Evolutionary conservation across 2,797 vertebrate species (phyloP).

Genomic region (Lacerta bilineata): DNA sequence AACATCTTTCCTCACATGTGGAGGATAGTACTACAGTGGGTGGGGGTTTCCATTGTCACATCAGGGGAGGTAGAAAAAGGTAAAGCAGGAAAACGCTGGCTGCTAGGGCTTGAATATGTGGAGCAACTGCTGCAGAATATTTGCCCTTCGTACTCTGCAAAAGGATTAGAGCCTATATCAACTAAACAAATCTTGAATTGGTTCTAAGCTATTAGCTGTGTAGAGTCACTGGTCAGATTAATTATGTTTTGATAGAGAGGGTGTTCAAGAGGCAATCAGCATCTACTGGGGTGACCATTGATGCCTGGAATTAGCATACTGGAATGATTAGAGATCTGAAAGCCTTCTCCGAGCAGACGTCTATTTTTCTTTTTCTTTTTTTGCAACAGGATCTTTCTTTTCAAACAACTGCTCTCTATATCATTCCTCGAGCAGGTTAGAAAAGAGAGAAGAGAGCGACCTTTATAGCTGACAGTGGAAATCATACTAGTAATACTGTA

Average conservation of each 20-base stretch:
- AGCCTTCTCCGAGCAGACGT: background rate
- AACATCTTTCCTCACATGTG: too few species aligned
- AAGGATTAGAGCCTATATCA: background rate
- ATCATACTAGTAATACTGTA: background rate
- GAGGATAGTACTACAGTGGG: too few species aligned
- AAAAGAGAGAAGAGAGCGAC: slow-evolving; percentile 20
- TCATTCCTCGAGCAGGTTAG: background rate
- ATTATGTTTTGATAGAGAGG: slow-evolving; percentile 28
- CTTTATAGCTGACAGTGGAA: slow-evolving; percentile 34
- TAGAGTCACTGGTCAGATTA: slow-evolving; percentile 28
- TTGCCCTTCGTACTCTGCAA: too few species aligned
- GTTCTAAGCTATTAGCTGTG: slow-evolving; percentile 45
- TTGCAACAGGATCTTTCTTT: too few species aligned
- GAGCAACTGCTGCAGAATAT: too few species aligned
- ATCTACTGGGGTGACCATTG: slow-evolving; percentile 24
- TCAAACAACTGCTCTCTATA: rapidly evolving
- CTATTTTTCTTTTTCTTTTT: too few species aligned
- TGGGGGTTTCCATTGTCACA: too few species aligned
- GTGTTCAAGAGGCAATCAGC: slow-evolving; percentile 42
- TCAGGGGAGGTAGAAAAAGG: too few species aligned
- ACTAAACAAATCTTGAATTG: slow-evolving; percentile 32
- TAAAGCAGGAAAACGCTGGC: too few species aligned
- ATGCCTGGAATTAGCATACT: slow-evolving; percentile 21
- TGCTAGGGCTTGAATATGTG: too few species aligned
- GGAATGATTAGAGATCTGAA: background rate